phyloP scores from a whole-genome alignment of 1,140 invertebrate genomes.

The Leptestheria dahalacensis region DNA sequence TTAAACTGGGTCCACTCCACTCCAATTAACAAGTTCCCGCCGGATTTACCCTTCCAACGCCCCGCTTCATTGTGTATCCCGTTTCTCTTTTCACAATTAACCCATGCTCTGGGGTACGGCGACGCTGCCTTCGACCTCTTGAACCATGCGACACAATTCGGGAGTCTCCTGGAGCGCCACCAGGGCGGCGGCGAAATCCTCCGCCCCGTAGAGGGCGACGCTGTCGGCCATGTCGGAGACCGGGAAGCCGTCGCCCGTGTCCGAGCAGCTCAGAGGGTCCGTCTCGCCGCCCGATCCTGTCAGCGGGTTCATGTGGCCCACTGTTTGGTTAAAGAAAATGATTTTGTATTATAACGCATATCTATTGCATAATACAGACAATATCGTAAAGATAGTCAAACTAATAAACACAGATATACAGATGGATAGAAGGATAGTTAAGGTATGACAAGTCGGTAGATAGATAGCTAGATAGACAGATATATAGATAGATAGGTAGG shows the following conservation, averaged over 20 bases:
- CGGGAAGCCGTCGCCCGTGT: slow-evolving; percentile 3
- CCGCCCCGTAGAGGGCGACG: background rate
- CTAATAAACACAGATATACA: too few species aligned
- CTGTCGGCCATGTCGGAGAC: slow-evolving; percentile 3
- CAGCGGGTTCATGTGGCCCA: background rate
- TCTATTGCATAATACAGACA: background rate
- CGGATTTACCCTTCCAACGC: too few species aligned
- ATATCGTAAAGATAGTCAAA: too few species aligned
- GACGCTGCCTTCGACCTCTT: slow-evolving; percentile 1
- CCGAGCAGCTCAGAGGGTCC: slow-evolving; percentile 8
- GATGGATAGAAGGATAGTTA: too few species aligned
- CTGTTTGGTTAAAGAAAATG: background rate
- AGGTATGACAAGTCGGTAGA: too few species aligned
- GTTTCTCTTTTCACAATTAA: background rate
- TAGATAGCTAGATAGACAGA: too few species aligned
- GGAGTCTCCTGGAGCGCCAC: slow-evolving; percentile 1
- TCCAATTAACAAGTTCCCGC: too few species aligned
- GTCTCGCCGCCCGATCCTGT: background rate
- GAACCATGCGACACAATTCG: slow-evolving; percentile 6
- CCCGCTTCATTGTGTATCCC: background rate
- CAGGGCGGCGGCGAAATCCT: slow-evolving; percentile 1
- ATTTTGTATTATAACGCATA: background rate
- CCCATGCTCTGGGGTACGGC: slow-evolving; percentile 5
- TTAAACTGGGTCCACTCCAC: too few species aligned
- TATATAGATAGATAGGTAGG: too few species aligned